Evolutionary conservation across 2,888 invertebrate genomes (phyloP), one percentile per base, ranked within the genome.

Genomic region (Eulithis testata): DNA sequence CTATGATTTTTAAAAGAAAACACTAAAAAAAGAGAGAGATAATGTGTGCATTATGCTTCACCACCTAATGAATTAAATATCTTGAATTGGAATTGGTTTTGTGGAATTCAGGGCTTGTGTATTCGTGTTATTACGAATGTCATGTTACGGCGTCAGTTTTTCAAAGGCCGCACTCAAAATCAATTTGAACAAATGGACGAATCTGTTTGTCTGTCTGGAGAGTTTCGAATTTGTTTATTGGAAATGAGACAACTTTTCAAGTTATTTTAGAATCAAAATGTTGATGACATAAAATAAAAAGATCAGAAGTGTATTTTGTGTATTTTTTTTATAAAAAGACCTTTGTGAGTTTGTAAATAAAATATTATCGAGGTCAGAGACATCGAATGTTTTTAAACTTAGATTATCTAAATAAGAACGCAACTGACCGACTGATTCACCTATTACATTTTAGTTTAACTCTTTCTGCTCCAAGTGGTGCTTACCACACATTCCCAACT

Each of bases 201-300:
- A 56, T 57, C n/a, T 63, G 52, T 60, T 67, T 57, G 60, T 49
- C 49, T 53, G 60, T 63, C 60, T 67, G 27, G 44, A 60, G 57
- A 63, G 56, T 40, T 66, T 60, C n/a, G 63, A 63, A 60, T 56
- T 63, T 57, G 66, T 67, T 66, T 66, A 62, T 60, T 62, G 43
- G n/a, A 55, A 55, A 66, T 66, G 58, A 59, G 60, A 52, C 53
- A 58, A 64, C 44, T 58, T 65, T 60, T 45, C 1, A 14, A 44
- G 44, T 36, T 44, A 43, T 43, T 59, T 63, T 40, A 47, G 31
- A 11, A 45, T 47, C 40, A 53, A 49, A 60, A 60, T 59, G 36
- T 55, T 45, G 55, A 55, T 56, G 11, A 50, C 11, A 0, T n/a
- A 49, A 60, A 55, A 55, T 40, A 52, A 8, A 44, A 58, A 47